Evolutionary conservation across 2,888 invertebrate genomes (phyloP), one percentile per base, ranked within the genome.

Genomic region (Leucozona laternaria): DNA sequence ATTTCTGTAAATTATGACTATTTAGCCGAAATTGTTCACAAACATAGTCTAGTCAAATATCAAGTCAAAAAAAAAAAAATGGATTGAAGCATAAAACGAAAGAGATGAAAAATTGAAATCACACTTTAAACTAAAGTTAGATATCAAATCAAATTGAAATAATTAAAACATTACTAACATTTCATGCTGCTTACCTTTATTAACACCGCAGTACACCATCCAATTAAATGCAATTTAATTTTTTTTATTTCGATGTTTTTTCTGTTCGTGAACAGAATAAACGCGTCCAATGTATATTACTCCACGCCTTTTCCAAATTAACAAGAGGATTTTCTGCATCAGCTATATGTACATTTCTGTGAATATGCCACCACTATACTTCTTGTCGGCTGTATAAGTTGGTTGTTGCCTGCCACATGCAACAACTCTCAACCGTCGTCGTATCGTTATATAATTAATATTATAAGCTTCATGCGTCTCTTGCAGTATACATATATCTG

Each of bases 381-480:
- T 34, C 48, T 43, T 20, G 62, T 62, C 7, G 25, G 2, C 7
- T 48, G 4, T 7, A 8, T 22, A 11, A 31, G 57, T 57, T 57
- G 31, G 25, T 53, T 45, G 58, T 83, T 83, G 79, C 79, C 79
- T 83, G 82, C 66, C 45, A 62, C 83, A 83, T 83, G 82, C 82
- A 79, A 83, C 82, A 79, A 83, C 58, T 73, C 34, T 71, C 22
- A 55, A 68, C n/a, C n/a, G n/a, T n/a, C n/a, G n/a, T 68, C 20
- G 25, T 58, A 71, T 53, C 53, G 75, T 76, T 80, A 58, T 70
- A 64, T 64, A 76, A 84, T 75, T 76, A 71, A 80, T 71, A 84
- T 64, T 58, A 50, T 76, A 57, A n/a, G n/a, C 70, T 57, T 22
- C 40, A 58, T 58, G 37, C 37, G 58, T 58, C 31, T 58, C n/a